Evolutionary conservation across 2,797 vertebrate species (phyloP).

Genomic region (Odontamblyopus lacepedii): DNA sequence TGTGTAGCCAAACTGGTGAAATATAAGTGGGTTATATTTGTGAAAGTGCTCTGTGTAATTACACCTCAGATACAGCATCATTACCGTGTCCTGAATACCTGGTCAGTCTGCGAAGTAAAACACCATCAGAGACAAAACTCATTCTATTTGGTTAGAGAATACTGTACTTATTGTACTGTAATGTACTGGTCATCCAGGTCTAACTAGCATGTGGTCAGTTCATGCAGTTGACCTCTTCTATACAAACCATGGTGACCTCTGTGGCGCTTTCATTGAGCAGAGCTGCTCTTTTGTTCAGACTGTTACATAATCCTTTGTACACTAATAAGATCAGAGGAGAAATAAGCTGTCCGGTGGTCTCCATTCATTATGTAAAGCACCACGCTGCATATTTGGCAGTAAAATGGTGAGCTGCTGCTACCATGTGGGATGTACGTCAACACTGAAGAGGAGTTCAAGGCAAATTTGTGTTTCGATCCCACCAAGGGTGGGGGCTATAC

Average conservation of each 20-base stretch:
- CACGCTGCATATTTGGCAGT: neutral
- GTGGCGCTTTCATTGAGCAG: neutral
- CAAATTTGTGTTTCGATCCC: neutral
- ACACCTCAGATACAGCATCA: too few species aligned
- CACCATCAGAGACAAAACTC: too few species aligned
- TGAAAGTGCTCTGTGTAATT: too few species aligned
- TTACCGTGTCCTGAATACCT: too few species aligned
- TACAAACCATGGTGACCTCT: neutral
- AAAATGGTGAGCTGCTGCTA: neutral
- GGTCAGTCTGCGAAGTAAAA: too few species aligned
- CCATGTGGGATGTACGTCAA: neutral
- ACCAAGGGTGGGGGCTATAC: neutral
- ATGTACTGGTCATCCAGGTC: neutral
- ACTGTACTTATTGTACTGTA: neutral
- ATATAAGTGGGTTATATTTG: too few species aligned
- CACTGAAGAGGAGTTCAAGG: slow-evolving; percentile 9
- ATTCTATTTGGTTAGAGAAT: neutral
- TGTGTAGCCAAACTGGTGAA: too few species aligned
- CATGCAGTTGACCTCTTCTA: neutral
- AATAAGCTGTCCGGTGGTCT: slow-evolving; percentile 7
- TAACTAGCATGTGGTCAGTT: too few species aligned
- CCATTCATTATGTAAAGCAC: slow-evolving; percentile 12
- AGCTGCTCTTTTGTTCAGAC: neutral
- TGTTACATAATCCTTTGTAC: slow-evolving; percentile 2
- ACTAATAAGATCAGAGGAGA: slow-evolving; percentile 5